A percentile compares a stretch with the other conserved stretches of the same genome.
Evolutionary conservation across 1,140 invertebrate species (phyloP).

Genomic region (Drosophila littoralis): DNA sequence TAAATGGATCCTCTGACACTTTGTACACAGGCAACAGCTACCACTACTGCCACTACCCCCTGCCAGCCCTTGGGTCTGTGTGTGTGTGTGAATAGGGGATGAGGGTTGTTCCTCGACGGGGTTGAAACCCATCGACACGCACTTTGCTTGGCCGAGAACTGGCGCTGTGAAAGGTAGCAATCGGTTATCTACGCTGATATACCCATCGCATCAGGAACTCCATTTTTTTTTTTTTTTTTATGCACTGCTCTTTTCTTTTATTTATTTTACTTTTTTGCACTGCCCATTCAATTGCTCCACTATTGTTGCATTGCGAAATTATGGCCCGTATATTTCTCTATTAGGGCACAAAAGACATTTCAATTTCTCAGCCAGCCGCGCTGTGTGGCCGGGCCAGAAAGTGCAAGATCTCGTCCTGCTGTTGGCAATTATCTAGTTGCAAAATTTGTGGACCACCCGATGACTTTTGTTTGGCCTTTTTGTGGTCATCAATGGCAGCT

Average conservation of each 20-base stretch:
- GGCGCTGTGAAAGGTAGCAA: slow-evolving; percentile 79
- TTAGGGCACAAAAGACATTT: slow-evolving; percentile 76
- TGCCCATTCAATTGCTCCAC: slow-evolving; percentile 51
- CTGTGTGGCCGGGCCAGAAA: slow-evolving; percentile 61
- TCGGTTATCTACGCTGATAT: slow-evolving; percentile 15
- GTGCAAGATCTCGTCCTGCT: slow-evolving; percentile 23
- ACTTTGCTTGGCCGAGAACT: slow-evolving; percentile 68
- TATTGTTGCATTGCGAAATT: slow-evolving; percentile 70
- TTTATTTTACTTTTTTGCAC: slow-evolving; percentile 38
- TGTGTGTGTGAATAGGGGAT: slow-evolving; percentile 60
- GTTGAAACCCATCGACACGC: slow-evolving; percentile 61
- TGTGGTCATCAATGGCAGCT: slow-evolving; percentile 77
- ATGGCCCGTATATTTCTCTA: slow-evolving; percentile 75
- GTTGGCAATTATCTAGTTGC: slow-evolving; percentile 66
- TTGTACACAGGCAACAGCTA: slow-evolving; percentile 49
- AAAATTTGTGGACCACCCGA: slow-evolving; percentile 72
- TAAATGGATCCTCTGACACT: slow-evolving; percentile 80
- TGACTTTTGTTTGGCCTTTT: slow-evolving; percentile 73
- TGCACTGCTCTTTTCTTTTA: slow-evolving; percentile 44
- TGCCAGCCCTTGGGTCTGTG: slow-evolving; percentile 31
- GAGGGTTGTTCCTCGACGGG: slow-evolving; percentile 70
- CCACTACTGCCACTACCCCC: slow-evolving; percentile 62
- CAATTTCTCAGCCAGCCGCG: slow-evolving; percentile 59
- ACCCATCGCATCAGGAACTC: slow-evolving; percentile 39
- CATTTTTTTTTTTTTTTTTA: slow-evolving; percentile 73